Evolutionary conservation across 1,140 invertebrate genomes (phyloP).

Genomic region (Aphidius gifuensis): DNA sequence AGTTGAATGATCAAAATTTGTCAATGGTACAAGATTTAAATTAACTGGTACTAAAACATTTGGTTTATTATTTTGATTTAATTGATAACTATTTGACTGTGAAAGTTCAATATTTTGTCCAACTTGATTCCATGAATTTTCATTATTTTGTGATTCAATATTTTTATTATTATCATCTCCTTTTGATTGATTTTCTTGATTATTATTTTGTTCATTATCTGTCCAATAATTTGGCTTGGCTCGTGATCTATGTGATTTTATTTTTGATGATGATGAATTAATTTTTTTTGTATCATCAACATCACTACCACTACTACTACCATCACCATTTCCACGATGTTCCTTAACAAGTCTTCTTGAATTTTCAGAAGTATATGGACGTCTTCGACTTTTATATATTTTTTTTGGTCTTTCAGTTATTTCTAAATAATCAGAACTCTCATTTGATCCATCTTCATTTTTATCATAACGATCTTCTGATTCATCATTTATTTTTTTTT

Average conservation of each 20-base stretch:
- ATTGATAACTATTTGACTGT: slow-evolving; percentile 39
- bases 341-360: slow-evolving; percentile 43
- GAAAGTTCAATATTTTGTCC: slow-evolving; percentile 40
- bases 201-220: slow-evolving; percentile 35
- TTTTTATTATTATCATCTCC: slow-evolving; percentile 23
- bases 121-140: slow-evolving; percentile 42
- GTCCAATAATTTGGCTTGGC: slow-evolving; percentile 36
- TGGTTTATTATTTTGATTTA: slow-evolving; percentile 46
- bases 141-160: slow-evolving; percentile 15
- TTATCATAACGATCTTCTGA: slow-evolving; percentile 33
- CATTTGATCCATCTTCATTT: slow-evolving; percentile 37
- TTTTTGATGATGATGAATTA: slow-evolving; percentile 21
- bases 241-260: slow-evolving; percentile 36
- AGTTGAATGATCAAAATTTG: slow-evolving; percentile 47
- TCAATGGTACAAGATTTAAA: slow-evolving; percentile 44
- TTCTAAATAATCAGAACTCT: slow-evolving; percentile 43
- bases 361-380: slow-evolving; percentile 31
- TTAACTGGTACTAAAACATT: slow-evolving; percentile 45
- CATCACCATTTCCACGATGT: slow-evolving; percentile 32
- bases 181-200: slow-evolving; percentile 22
- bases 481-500: slow-evolving; percentile 7
- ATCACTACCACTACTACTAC: slow-evolving; percentile 30
- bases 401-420: slow-evolving; percentile 39
- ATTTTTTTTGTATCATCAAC: slow-evolving; percentile 31
- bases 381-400: slow-evolving; percentile 39